These are phyloP conservation scores for Austrofundulus limnaeus DNA, from an alignment of 2,113 vertebrate species.

Conservation along the genomic window DNA sequence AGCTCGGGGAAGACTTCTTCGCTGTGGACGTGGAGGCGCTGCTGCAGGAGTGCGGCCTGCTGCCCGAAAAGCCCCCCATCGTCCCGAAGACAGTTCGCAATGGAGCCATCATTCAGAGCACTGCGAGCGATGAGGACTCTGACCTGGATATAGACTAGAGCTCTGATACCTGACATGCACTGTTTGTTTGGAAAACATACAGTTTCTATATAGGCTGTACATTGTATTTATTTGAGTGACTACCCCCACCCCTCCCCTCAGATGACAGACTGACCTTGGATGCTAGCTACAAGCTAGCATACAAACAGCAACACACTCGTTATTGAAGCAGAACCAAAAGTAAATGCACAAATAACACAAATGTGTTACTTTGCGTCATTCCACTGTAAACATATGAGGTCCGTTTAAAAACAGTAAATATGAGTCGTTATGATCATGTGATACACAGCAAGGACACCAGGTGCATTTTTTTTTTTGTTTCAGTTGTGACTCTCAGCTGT, in stretches of 20 bases:
- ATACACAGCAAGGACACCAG: constrained; percentile 20
- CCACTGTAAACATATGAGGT: constrained; percentile 30
- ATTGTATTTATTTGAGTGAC: constrained; percentile 20
- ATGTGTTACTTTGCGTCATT: constrained; percentile 27
- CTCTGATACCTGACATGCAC: neutral
- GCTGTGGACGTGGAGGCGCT: constrained; percentile 94
- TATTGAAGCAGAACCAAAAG: constrained; percentile 30
- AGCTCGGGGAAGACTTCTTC: constrained; percentile 97
- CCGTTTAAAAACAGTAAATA: constrained; percentile 27
- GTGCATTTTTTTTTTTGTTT: constrained; percentile 30
- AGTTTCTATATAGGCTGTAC: constrained; percentile 40
- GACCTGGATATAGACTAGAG: constrained; percentile 92
- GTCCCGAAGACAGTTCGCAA: constrained; percentile 81
- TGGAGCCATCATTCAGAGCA: constrained; percentile 75
- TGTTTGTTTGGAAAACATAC: constrained; percentile 14
- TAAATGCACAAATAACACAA: constrained; percentile 16
- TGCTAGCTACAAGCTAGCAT: too few species aligned
- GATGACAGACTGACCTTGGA: constrained; percentile 5
- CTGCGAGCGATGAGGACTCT: constrained; percentile 87
- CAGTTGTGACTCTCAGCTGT: constrained; percentile 38
- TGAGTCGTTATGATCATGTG: constrained; percentile 1
- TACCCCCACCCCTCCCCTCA: neutral
- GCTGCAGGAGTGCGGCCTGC: constrained; percentile 92
- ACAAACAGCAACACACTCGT: neutral
- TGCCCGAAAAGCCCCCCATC: constrained; percentile 87